Base-by-base conservation (phyloP, 1,140 invertebrate species). In the Sesamia nonagrioides region DNA sequence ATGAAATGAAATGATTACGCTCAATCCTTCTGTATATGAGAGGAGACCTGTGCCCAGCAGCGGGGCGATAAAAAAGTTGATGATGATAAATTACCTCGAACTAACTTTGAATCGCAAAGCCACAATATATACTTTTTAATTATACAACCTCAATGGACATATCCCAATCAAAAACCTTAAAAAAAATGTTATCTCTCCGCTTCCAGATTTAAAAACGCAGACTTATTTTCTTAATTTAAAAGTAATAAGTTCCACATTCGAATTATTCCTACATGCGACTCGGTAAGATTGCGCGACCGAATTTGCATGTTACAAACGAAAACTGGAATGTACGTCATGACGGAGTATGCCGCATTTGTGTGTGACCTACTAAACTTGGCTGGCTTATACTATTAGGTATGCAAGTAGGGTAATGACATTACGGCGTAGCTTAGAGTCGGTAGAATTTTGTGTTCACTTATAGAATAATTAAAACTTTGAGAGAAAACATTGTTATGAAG, bases 351-450 rank as follows among this genome's bases (percentile, higher is more conserved):
- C 56, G 21, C 76, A 45, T 79, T 13, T 42, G 71, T 66, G 56
- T 66, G 77, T 82, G 80, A 82, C 80, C 77, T 73, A 82, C 52
- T 82, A 79, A 79, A 77, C 77, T 76, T 76, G 72, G 66, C 21
- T n/a, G 75, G 37, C 50, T 79, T 79, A 79, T 56, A 56, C 21
- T 27, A 56, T 63, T 63, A 42, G 35, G 60, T 63, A 27, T 27
- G 27, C 27, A 42, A 42, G 35, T 63, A 40, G 60, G 37, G 42
- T 63, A 42, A 42, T 63, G 42, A 18, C 60, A 17, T 42, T 63
- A 35, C 27, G 56, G 11, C 60, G 33, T 33, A 17, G n/a, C 3
- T 35, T 21, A 15, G 0, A 56, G 17, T 21, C 6, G 17, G 42
- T 7, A 7, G 17, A 21, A 6, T 7, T 8, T 56, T 56, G 8